Evolutionary conservation across 2,113 vertebrate species (phyloP).

Genomic region (Calyptommatus sinebrachiatus): DNA sequence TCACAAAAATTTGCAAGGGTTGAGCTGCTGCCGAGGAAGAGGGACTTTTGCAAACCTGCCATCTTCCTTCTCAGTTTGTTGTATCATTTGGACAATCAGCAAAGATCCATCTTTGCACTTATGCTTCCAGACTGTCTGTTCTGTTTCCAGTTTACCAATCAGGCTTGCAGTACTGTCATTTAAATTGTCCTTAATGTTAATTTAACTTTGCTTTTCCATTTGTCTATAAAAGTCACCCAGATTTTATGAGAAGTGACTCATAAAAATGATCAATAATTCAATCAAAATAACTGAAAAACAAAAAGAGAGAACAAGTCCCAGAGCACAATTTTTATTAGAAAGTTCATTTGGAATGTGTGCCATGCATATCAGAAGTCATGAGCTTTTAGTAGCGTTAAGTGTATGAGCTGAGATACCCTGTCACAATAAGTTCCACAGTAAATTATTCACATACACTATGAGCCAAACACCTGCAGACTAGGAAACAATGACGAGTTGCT

Average conservation of each 20-base stretch:
- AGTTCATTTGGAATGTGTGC: neutral
- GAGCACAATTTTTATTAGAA: neutral
- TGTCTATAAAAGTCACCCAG: too few species aligned
- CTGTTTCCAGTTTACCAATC: too few species aligned
- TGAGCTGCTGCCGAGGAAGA: neutral
- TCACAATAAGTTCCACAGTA: neutral
- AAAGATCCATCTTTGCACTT: too few species aligned
- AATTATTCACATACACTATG: neutral
- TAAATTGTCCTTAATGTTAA: too few species aligned
- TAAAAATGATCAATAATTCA: too few species aligned
- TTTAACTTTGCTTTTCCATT: too few species aligned
- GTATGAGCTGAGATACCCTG: neutral
- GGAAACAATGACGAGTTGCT: conserved; percentile 6
- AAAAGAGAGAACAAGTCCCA: neutral
- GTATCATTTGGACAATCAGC: too few species aligned
- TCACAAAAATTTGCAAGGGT: neutral
- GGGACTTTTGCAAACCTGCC: neutral
- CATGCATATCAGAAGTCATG: neutral
- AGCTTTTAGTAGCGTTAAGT: neutral
- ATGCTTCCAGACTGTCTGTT: too few species aligned
- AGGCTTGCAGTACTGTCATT: too few species aligned
- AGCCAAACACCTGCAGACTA: conserved; percentile 25
- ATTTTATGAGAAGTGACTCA: too few species aligned
- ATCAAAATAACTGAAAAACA: too few species aligned
- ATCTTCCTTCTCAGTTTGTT: too few species aligned